A percentile compares a stretch with the other conserved stretches of the same genome.
Conservation (phyloP, 2,797 vertebrate genomes). For the Mergus octosetaceus region DNA sequence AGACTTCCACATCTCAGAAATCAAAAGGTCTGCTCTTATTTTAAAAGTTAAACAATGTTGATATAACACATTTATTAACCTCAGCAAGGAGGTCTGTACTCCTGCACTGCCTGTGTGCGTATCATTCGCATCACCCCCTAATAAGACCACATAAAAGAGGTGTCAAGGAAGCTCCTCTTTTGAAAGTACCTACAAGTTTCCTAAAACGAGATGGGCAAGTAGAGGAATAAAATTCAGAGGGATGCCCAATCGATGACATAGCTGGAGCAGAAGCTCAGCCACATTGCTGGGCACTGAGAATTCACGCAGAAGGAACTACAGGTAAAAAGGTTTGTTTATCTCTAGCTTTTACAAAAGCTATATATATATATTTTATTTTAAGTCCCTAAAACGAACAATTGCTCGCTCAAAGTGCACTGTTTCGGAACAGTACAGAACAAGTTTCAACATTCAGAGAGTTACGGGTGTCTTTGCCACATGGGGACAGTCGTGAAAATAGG, state of each 20-base stretch:
- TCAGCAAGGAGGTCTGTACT: neutral
- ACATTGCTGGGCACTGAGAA: neutral
- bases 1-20: neutral
- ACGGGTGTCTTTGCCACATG: neutral
- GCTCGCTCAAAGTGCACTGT: neutral
- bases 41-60: conserved; percentile 4
- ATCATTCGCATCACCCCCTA: neutral
- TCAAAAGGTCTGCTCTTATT: neutral
- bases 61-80: neutral
- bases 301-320: neutral
- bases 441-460: neutral
- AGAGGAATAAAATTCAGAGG: neutral
- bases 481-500: fast-evolving
- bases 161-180: neutral
- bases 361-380: neutral
- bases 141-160: neutral
- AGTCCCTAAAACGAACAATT: neutral
- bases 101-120: neutral
- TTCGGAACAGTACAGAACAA: neutral
- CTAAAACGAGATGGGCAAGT: fast-evolving
- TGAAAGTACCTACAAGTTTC: neutral
- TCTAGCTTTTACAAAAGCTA: neutral
- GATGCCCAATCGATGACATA: neutral
- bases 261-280: neutral
- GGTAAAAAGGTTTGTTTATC: neutral